A percentile compares a stretch with the other conserved stretches of the same genome.
phyloP scores from a whole-genome alignment of 1,140 invertebrate genomes.

The Penaeus japonicus region DNA sequence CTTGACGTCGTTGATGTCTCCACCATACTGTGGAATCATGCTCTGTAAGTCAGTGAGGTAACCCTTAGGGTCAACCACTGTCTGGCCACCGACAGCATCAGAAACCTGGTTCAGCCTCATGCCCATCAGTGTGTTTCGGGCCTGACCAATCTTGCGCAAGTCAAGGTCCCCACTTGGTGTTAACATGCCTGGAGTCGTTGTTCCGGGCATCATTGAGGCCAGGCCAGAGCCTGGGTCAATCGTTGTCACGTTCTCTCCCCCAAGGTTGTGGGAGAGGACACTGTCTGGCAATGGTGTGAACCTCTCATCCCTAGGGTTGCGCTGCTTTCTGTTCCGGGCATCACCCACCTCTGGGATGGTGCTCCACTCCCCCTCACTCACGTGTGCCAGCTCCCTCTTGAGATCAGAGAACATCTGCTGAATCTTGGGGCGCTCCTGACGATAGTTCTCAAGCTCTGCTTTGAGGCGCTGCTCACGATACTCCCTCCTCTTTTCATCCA shows the following conservation, averaged over 20 bases:
- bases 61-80: conserved; percentile 99
- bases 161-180: conserved; percentile 93
- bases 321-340: conserved; percentile 95
- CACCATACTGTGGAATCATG: conserved; percentile 98
- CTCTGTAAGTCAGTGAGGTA: conserved; percentile 98
- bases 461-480: conserved; percentile 80
- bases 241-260: conserved; percentile 80
- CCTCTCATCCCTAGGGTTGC: conserved; percentile 93
- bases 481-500: conserved; percentile 99
- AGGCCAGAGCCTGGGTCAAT: conserved; percentile 88
- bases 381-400: conserved; percentile 87
- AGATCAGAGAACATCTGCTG: conserved; percentile 99
- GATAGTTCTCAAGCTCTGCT: conserved; percentile 92
- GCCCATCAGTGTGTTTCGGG: conserved; percentile 99
- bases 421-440: conserved; percentile 98
- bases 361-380: conserved; percentile 94
- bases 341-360: conserved; percentile 98
- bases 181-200: conserved; percentile 74
- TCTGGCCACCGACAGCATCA: conserved; percentile 98
- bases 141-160: conserved; percentile 98
- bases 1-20: conserved; percentile 99
- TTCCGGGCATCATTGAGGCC: conserved; percentile 75
- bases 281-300: conserved; percentile 98
- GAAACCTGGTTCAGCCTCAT: conserved; percentile 98
- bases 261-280: conserved; percentile 88